phyloP scores from a whole-genome alignment of 2,797 vertebrate species.

The Sebastes alutus region DNA sequence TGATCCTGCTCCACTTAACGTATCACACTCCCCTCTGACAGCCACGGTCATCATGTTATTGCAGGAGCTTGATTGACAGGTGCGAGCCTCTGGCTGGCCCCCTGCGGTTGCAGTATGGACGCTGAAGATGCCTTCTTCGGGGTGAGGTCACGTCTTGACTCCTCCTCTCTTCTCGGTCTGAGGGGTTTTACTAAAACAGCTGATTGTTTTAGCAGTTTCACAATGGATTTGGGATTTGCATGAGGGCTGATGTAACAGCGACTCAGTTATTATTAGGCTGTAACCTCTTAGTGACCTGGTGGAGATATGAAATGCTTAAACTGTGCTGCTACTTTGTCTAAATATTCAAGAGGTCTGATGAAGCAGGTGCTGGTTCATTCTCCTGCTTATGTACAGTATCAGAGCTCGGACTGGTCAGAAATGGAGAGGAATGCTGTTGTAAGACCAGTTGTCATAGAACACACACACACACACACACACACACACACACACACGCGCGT shows the following conservation, averaged over 20 bases:
- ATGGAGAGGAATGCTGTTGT: slow-evolving; percentile 57
- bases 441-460: slow-evolving; percentile 67
- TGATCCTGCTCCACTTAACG: neutral
- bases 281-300: slow-evolving; percentile 30
- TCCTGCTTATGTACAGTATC: slow-evolving; percentile 14
- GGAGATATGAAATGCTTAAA: slow-evolving; percentile 45
- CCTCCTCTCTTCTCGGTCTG: slow-evolving; percentile 16
- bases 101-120: slow-evolving; percentile 53
- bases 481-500: neutral
- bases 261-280: slow-evolving; percentile 33
- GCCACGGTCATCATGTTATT: slow-evolving; percentile 52
- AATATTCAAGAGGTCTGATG: neutral
- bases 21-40: slow-evolving; percentile 8
- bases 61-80: slow-evolving; percentile 64
- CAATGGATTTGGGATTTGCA: slow-evolving; percentile 20
- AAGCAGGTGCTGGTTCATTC: slow-evolving; percentile 30
- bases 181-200: slow-evolving; percentile 6
- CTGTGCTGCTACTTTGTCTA: slow-evolving; percentile 3
- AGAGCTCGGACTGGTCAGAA: slow-evolving; percentile 17
- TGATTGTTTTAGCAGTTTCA: slow-evolving; percentile 22
- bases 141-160: slow-evolving; percentile 60
- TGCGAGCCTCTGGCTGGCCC: slow-evolving; percentile 12
- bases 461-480: slow-evolving; percentile 2
- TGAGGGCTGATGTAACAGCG: slow-evolving; percentile 30
- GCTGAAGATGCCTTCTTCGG: slow-evolving; percentile 64